Evolutionary conservation across 92 coral and sea anemone species (phyloP), one percentile per base, ranked within the genome.

Genomic region (Parazoanthus atlanticus): DNA sequence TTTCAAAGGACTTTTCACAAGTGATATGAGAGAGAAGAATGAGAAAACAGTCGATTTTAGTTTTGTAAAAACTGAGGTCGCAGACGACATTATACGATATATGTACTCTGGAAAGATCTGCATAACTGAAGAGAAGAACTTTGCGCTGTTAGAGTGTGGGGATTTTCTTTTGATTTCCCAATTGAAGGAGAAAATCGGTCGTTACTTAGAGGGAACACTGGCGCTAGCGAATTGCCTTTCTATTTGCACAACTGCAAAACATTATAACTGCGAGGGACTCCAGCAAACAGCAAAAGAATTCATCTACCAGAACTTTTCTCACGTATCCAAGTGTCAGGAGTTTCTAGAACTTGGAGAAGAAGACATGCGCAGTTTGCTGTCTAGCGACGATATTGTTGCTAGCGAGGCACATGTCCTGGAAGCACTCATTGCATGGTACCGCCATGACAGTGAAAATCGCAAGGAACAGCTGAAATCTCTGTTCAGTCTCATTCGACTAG

Each of bases 371-470:
- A 79, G 91, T 79, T 79, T 91, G 83, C 78, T 91, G 9, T 89
- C 93, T 26, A 91, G 90, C 47, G 93, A 91, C 46, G 93, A 91
- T 47, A 91, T 91, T 85, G 72, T 91, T 85, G 91, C 93, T 23
- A 91, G 93, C 43, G 93, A 91, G 73, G 91, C 93, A 46, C 91
- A 84, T 56, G 86, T 91, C 74, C 33, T 91, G 32, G 93, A 89
- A 66, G 86, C 89, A 26, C 85, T 91, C 41, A 91, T 91, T 74
- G 84, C 87, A 30, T 91, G 93, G 93, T 91, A 91, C 46, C 90
- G 88, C 21, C 88, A 91, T 67, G 86, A 86, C 17, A 74, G 2
- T 26, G 90, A 89, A 52, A 88, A 91, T 8, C 84, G 93, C 8
- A 67, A 89, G 41, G 91, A 89, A 31, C 65, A 83, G 0, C 84